A percentile compares a stretch with the other conserved stretches of the same genome.
These are phyloP conservation scores for Steinernema feltiae DNA, from an alignment of 1,140 invertebrate species.

Conservation along the genomic window DNA sequence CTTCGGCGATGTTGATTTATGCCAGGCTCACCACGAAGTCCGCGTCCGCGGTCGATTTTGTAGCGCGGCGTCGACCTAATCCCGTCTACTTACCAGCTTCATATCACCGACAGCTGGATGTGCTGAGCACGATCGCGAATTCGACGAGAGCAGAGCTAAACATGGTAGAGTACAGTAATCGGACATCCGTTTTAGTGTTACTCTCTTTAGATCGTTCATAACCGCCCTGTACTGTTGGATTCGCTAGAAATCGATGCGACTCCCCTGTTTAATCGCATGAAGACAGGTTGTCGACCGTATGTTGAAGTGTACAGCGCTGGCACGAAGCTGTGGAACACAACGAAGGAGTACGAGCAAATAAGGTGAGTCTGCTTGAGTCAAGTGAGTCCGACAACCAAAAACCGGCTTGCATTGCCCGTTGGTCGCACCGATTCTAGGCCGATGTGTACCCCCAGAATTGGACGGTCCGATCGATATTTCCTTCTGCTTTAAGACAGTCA, in stretches of 20 bases:
- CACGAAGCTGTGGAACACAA: constrained; percentile 73
- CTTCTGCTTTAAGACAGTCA: not conserved
- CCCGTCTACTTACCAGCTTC: constrained; percentile 34
- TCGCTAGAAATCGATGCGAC: constrained; percentile 29
- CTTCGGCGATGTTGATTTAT: constrained; percentile 29
- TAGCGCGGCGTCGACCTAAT: not conserved
- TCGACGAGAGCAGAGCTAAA: constrained; percentile 18
- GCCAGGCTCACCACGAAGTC: constrained; percentile 22
- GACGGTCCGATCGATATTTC: not conserved
- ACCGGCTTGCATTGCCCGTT: no score
- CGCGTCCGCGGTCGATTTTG: constrained; percentile 26
- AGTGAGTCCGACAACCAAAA: no score
- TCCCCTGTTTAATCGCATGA: constrained; percentile 53
- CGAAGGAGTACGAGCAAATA: constrained; percentile 73
- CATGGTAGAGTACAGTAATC: constrained; percentile 3
- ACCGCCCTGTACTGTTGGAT: constrained; percentile 27
- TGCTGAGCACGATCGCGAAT: constrained; percentile 30
- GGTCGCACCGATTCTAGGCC: no score
- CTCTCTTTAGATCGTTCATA: constrained; percentile 34
- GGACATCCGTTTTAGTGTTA: not conserved
- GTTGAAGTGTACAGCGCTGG: constrained; percentile 84
- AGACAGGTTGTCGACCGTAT: constrained; percentile 86
- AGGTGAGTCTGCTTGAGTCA: constrained; percentile 22
- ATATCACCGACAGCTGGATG: constrained; percentile 30
- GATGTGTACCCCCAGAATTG: not conserved